Base-by-base conservation (phyloP, 2,888 invertebrate species). In the Volucella bombylans region DNA sequence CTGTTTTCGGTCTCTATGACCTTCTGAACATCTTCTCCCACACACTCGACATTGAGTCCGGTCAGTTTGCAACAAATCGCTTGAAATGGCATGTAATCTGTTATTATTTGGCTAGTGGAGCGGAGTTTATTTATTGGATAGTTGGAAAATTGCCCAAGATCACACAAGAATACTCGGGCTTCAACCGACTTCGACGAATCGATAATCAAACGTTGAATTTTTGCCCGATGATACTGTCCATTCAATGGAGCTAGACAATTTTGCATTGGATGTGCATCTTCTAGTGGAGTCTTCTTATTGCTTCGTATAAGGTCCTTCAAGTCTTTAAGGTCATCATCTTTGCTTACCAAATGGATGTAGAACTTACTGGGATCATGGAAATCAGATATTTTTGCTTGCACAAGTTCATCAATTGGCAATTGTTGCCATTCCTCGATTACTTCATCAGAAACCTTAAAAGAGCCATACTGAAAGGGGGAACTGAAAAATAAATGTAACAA, bases 21-120 rank as follows among this genome's bases (percentile, higher is more conserved):
- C 2, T 54, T 72, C 38, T 72, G 18, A 31, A 85, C 18, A 8
- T 85, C 52, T 1, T 68, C 62, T 1, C 55, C 45, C 10, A 49
- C 62, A 23, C 11, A 15, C n/a, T 87, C 86, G 45, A 86, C 78
- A n/a, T 79, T 77, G 4, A 89, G 69, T 11, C 88, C 89, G 8
- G 86, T 87, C 14, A 89, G 55, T 31, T 87, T 87, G 52, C 88
- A 89, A 31, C 88, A 87, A 41, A 89, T 72, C 0, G 88, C 87
- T 80, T 89, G 89, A 62, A 87, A 89, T 8, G 89, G 89, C 23
- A 87, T 87, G 72, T 86, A 88, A 41, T 86, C 76, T 9, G 50
- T 59, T 9, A 85, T 23, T 2, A 14, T 38, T 41, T 68, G 64
- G 41, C 18, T 68, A 8, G 57, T 85, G 4, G 55, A 62, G 1